phyloP scores from a whole-genome alignment of 2,888 invertebrate genomes.

The Mythimna pallens region DNA sequence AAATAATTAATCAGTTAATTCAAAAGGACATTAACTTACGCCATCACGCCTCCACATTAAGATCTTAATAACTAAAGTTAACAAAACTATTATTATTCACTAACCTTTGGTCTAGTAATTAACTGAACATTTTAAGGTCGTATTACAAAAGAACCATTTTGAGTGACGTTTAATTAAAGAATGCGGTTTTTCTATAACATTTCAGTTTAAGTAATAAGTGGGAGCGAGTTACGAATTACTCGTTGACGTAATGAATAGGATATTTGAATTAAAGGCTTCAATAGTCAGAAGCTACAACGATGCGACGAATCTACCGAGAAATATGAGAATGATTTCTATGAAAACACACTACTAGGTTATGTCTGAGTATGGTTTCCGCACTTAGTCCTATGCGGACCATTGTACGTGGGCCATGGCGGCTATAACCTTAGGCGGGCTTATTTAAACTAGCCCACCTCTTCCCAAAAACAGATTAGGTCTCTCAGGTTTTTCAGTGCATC shows the following conservation, averaged over 20 bases:
- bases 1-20: slow-evolving; percentile 28
- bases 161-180: slow-evolving; percentile 77
- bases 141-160: slow-evolving; percentile 76
- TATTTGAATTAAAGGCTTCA: no score
- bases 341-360: no score
- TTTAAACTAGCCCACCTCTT: no score
- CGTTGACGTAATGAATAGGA: not conserved
- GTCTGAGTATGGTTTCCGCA: no score
- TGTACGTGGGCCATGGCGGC: no score
- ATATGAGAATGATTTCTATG: no score
- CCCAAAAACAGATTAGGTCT: no score
- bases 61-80: slow-evolving; percentile 63
- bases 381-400: no score
- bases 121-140: slow-evolving; percentile 72
- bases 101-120: slow-evolving; percentile 67
- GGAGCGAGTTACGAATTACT: slow-evolving; percentile 1
- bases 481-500: no score
- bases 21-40: slow-evolving; percentile 17
- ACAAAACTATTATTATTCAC: slow-evolving; percentile 63
- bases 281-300: no score
- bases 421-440: no score
- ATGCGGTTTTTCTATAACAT: slow-evolving; percentile 65
- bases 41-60: slow-evolving; percentile 42
- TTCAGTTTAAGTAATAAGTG: slow-evolving; percentile 26
- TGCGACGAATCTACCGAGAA: no score